Conservation (phyloP, 2,888 invertebrate species). For the Flexamia atlantica region DNA sequence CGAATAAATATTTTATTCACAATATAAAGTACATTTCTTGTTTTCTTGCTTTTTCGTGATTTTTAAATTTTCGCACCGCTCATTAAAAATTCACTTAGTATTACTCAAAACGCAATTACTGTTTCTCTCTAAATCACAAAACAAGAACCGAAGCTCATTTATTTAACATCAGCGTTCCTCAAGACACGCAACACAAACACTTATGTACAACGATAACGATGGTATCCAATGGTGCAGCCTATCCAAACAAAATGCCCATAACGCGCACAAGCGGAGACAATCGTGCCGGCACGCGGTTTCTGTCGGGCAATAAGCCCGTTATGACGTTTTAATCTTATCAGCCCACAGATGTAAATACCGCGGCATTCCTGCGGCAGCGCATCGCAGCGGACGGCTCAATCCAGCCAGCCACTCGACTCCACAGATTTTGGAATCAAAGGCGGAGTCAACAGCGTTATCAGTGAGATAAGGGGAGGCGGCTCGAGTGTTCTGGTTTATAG, state of each 20-base stretch:
- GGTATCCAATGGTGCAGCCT: background rate
- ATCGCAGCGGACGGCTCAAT: conserved; percentile 16
- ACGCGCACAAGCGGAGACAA: background rate
- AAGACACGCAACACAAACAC: no score
- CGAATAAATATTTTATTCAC: no score
- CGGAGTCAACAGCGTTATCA: conserved; percentile 38
- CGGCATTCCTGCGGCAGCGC: conserved; percentile 15
- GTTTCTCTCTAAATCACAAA: no score
- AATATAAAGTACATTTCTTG: no score
- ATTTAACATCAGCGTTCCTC: no score
- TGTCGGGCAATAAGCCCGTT: conserved; percentile 18
- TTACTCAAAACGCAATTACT: no score
- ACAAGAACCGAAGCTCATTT: no score
- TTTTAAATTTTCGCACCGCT: no score
- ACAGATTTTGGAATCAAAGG: conserved; percentile 36
- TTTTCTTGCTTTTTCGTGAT: no score
- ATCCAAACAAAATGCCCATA: background rate
- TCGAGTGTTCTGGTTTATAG: conserved; percentile 26
- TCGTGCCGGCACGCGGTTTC: conserved; percentile 10
- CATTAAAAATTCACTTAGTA: no score
- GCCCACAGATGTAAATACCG: conserved; percentile 11
- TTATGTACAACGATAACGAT: no score
- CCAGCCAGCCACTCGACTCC: background rate
- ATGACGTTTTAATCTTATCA: conserved; percentile 39
- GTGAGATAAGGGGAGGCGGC: conserved; percentile 22